Base-by-base conservation (phyloP, 1,140 invertebrate species). In the Drosophila bocqueti region DNA sequence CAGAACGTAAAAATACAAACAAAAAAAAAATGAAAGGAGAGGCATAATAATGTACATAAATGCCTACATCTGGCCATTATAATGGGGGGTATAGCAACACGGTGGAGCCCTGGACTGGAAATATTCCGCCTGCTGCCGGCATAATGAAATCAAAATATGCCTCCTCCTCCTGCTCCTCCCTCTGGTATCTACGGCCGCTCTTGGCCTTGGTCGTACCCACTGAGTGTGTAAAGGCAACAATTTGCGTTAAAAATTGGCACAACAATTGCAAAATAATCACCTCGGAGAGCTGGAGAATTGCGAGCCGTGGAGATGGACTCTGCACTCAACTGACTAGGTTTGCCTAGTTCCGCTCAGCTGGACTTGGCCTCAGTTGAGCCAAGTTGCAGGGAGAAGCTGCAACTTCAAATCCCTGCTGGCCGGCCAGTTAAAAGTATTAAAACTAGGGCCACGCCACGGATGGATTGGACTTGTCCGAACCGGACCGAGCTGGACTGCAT, bases 231-330 rank as follows among this genome's bases (percentile, higher is more conserved):
- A 63, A 55, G 75, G 65, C 52, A 71, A 65, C 54, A 79, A 69
- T 77, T 75, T 76, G 52, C 50, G 46, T 58, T 73, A 73, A 71
- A 80, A 84, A 84, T 84, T 84, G 77, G 59, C 77, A 83, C 57
- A 85, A 84, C 71, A 90, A 82, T 67, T 76, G 85, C 64, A 76
- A 82, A 79, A 82, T 89, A 89, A 89, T 89, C 85, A 89, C 81
- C 85, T 82, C 63, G 50, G 86, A 90, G 85, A 90, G 47, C 61
- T 77, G 42, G 47, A 49, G 62, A 45, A 24, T 45, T 52, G 50
- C 24, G 42, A 55, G 63, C 36, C 52, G 31, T 47, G 40, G 26
- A 71, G 55, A 59, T 71, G 66, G 66, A 54, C n/a, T 8, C 36
- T 24, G 42, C 26, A 36, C 38, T 34, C 38, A 15, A 42, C 72